Conservation (phyloP, 2,888 invertebrate species). For the Corythucha ciliata region DNA sequence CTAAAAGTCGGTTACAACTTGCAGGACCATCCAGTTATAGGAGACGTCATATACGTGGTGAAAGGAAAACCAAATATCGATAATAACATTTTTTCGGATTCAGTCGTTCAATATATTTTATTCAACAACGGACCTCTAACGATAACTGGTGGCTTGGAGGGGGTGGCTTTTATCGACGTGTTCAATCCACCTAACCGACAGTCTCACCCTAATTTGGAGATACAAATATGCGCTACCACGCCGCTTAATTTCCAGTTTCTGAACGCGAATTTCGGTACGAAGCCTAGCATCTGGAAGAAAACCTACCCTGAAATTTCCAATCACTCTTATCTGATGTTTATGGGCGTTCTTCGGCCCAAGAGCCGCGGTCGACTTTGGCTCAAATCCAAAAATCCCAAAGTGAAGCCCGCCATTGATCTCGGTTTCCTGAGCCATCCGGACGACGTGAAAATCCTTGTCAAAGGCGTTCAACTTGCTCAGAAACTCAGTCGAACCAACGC, state of each 20-base stretch:
- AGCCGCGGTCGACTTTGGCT: conserved; percentile 57
- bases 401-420: conserved; percentile 55
- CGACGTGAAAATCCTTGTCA: conserved; percentile 54
- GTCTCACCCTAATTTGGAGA: conserved; percentile 56
- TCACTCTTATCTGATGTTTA: conserved; percentile 50
- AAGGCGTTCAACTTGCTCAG: conserved; percentile 48
- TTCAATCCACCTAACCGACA: conserved; percentile 47
- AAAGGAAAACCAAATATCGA: conserved; percentile 41
- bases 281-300: conserved; percentile 41
- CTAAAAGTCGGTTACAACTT: conserved; percentile 57
- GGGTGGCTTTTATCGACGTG: conserved; percentile 54
- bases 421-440: conserved; percentile 54
- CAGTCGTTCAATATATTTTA: conserved; percentile 47
- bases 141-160: conserved; percentile 57
- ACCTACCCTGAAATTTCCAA: conserved; percentile 43
- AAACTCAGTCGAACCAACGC: conserved; percentile 48
- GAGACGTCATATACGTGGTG: conserved; percentile 53
- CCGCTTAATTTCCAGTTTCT: conserved; percentile 45
- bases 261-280: conserved; percentile 48
- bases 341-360: conserved; percentile 56
- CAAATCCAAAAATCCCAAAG: conserved; percentile 52
- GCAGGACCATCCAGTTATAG: conserved; percentile 59
- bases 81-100: conserved; percentile 40
- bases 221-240: conserved; percentile 51
- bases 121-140: conserved; percentile 51